Base-by-base conservation (phyloP, 2,113 vertebrate genomes). In the Phrynosoma platyrhinos region DNA sequence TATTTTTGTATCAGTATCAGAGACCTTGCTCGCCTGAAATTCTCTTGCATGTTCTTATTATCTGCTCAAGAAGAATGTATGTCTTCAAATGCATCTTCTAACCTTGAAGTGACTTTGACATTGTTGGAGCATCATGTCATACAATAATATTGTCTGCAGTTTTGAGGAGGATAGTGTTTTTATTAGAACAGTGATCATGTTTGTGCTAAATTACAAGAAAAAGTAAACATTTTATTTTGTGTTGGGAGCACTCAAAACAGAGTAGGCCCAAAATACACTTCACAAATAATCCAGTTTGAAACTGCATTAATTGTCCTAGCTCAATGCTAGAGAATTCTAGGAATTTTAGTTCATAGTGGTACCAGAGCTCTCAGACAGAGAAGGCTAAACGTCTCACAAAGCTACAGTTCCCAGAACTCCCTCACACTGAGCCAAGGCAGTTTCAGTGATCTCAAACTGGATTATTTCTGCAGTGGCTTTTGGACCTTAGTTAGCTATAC, bases 11-110 rank as follows among this genome's bases (percentile, higher is more conserved):
- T 80, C 69, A 23, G 12, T 55, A n/a, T n/a, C n/a, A n/a, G n/a
- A 82, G 77, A 71, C 36, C 47, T 87, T 68, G 23, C 58, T 84
- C 89, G 10, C 53, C 40, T 58, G 23, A 62, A 85, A 85, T 93
- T 62, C 32, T 89, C 55, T 89, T 87, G 62, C 13, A 82, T 92
- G 69, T 79, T 92, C 85, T 85, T 90, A 87, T 92, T 92, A 92
- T 88, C 12, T 18, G 82, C 91, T 64, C 85, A 84, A 83, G 92
- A 89, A 85, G 68, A 90, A 91, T 87, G 53, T 88, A 36, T 74
- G 85, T 82, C 79, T 95, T 77, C 87, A 93, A 87, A 93, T 66
- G 36, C 55, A 68, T 93, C 82, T 64, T 86, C 75, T 40, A 64
- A 69, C 1, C 86, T 92, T 93, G 80, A 68, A 84, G 10, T 89